phyloP scores from a whole-genome alignment of 2,113 vertebrate genomes.

The Pachycephala philippinensis region DNA sequence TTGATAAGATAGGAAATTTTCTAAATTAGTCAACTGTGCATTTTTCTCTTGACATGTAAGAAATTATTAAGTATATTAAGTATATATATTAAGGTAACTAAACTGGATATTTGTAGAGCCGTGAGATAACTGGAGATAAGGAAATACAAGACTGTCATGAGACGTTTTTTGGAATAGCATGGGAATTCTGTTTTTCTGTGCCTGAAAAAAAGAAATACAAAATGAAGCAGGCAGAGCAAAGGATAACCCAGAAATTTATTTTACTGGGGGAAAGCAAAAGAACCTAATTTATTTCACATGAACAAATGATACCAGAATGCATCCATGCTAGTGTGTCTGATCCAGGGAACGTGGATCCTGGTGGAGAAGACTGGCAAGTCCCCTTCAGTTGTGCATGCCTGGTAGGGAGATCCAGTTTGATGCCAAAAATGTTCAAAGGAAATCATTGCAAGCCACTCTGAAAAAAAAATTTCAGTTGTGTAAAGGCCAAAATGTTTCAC shows the following conservation, averaged over 20 bases:
- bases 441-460: background rate
- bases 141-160: background rate
- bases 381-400: background rate
- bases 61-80: background rate
- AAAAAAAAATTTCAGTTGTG: background rate
- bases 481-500: background rate
- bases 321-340: background rate
- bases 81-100: background rate
- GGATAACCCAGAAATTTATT: background rate
- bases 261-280: background rate
- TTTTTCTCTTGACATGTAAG: background rate
- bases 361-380: background rate
- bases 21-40: background rate
- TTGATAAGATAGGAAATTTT: background rate
- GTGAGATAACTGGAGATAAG: background rate
- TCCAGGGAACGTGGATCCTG: accelerated
- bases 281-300: background rate
- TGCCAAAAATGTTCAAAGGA: background rate
- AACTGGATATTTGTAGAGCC: background rate
- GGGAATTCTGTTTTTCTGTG: background rate
- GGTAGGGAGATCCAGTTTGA: background rate
- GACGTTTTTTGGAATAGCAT: background rate
- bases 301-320: background rate
- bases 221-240: background rate
- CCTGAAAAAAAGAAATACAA: background rate